Conservation (phyloP, 2,888 invertebrate genomes). For the Molanna angustata region DNA sequence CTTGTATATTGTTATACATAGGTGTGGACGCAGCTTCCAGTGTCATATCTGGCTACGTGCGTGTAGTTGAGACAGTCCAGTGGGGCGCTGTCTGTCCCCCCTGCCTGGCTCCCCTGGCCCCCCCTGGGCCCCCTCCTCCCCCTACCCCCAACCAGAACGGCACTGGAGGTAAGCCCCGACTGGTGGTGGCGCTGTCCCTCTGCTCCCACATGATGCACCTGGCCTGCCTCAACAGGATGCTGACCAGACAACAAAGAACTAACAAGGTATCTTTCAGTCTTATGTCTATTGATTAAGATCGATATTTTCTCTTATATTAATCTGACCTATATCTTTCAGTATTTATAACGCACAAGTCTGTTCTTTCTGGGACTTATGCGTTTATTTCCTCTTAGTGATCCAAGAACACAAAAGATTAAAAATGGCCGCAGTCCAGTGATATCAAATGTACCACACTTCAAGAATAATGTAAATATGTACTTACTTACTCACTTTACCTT, state of each 20-base stretch:
- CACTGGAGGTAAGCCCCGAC: constrained; percentile 50
- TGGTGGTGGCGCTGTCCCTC: constrained; percentile 64
- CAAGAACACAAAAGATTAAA: too few relatives aligned
- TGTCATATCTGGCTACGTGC: constrained; percentile 67
- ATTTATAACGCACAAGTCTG: too few relatives aligned
- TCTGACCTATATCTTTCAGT: too few relatives aligned
- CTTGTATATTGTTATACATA: constrained; percentile 35
- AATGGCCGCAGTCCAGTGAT: too few relatives aligned
- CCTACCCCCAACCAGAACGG: constrained; percentile 66
- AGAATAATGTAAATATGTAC: too few relatives aligned
- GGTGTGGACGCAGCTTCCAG: constrained; percentile 52
- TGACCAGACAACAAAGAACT: constrained; percentile 44
- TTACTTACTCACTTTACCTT: too few relatives aligned
- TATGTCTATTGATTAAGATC: too few relatives aligned
- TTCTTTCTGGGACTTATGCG: too few relatives aligned
- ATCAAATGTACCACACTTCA: too few relatives aligned
- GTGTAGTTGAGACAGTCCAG: constrained; percentile 62
- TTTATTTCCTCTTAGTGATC: too few relatives aligned
- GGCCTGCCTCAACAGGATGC: constrained; percentile 73
- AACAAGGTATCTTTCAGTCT: too few relatives aligned
- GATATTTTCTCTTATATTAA: too few relatives aligned
- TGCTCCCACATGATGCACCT: constrained; percentile 81
- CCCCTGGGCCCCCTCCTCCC: constrained; percentile 54
- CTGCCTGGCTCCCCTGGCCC: constrained; percentile 65
- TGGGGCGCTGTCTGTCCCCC: constrained; percentile 71